A percentile compares a stretch with the other conserved stretches of the same genome.
These are phyloP conservation scores for Drosophila persimilis DNA, from an alignment of 1,140 invertebrate species.

Conservation along the genomic window DNA sequence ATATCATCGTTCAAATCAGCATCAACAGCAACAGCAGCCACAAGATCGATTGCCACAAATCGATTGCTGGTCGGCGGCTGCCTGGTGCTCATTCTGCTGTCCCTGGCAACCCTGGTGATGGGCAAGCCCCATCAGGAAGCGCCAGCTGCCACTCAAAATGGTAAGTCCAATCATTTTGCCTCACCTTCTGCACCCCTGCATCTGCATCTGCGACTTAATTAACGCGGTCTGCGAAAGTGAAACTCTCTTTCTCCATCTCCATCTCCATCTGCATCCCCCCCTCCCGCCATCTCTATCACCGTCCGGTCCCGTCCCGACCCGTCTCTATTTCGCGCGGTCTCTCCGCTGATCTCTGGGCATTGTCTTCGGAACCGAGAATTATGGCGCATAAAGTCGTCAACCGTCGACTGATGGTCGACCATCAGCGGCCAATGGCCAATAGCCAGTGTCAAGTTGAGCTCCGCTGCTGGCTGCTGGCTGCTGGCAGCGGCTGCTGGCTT, in stretches of 20 bases:
- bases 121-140: constrained; percentile 67
- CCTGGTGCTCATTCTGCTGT: constrained; percentile 21
- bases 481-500: constrained; percentile 30
- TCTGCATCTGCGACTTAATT: constrained; percentile 44
- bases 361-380: constrained; percentile 42
- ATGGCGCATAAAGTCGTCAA: constrained; percentile 46
- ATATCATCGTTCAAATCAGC: constrained; percentile 3
- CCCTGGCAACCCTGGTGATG: constrained; percentile 23
- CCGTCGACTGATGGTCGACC: neutral
- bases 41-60: constrained; percentile 17
- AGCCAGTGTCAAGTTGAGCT: neutral
- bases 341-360: constrained; percentile 3
- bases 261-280: neutral
- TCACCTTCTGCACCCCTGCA: neutral
- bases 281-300: neutral
- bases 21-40: constrained; percentile 5
- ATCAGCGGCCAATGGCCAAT: constrained; percentile 21
- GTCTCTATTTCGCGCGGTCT: neutral
- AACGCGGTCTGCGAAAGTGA: constrained; percentile 61
- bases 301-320: no score
- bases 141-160: constrained; percentile 28
- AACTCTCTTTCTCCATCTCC: constrained; percentile 8
- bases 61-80: constrained; percentile 16
- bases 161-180: constrained; percentile 44
- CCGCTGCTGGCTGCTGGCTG: neutral